Conservation (phyloP, 1,140 invertebrate genomes). For the Drosophila ficusphila region DNA sequence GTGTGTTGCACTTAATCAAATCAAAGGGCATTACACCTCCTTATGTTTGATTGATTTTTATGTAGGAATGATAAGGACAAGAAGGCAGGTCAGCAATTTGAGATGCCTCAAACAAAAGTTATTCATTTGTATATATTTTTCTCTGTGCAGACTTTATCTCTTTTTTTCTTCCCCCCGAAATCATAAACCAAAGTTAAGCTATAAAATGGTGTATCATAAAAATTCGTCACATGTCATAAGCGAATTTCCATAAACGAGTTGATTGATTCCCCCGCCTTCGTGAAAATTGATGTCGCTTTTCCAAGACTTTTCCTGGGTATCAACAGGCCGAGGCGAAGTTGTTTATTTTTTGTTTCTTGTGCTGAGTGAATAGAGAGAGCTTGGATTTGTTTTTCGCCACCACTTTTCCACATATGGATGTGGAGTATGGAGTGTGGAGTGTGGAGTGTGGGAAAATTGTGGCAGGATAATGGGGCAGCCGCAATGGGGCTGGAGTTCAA, state of each 20-base stretch:
- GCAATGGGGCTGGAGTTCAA: neutral
- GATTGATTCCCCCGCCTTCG: conserved; percentile 13
- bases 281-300: conserved; percentile 7
- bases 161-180: neutral
- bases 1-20: conserved; percentile 26
- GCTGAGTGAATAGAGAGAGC: conserved; percentile 13
- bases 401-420: conserved; percentile 33
- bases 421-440: too few relatives aligned
- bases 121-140: neutral
- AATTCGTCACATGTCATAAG: conserved; percentile 15
- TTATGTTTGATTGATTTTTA: neutral
- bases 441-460: conserved; percentile 18
- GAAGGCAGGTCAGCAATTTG: too few relatives aligned
- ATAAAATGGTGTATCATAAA: conserved; percentile 16
- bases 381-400: conserved; percentile 31
- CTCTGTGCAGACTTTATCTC: neutral
- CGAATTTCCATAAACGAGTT: conserved; percentile 28
- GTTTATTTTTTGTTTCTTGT: neutral
- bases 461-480: neutral
- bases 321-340: neutral
- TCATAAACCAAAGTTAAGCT: neutral
- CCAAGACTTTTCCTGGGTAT: conserved; percentile 8
- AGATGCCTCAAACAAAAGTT: too few relatives aligned
- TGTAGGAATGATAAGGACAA: neutral
- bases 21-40: conserved; percentile 8